Conservation (phyloP, 2,888 invertebrate species). For the Boloria euphrosyne region DNA sequence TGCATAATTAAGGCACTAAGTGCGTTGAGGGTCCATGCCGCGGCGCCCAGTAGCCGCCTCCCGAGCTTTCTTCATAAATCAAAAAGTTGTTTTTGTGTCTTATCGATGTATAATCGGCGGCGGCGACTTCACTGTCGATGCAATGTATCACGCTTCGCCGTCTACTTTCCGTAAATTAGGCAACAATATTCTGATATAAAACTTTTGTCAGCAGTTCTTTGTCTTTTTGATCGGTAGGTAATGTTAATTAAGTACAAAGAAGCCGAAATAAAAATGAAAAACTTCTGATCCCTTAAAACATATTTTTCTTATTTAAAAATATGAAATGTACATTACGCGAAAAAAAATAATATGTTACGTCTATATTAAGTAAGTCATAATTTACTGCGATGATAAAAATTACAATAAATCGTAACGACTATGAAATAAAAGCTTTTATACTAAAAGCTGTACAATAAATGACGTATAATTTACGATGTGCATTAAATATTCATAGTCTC, state of each 20-base stretch:
- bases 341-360: not conserved
- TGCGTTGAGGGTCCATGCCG: slow-evolving; percentile 49
- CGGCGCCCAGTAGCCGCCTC: slow-evolving; percentile 77
- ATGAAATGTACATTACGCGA: not conserved
- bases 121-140: slow-evolving; percentile 65
- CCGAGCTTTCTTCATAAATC: slow-evolving; percentile 78
- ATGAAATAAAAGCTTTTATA: slow-evolving; percentile 18
- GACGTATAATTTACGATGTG: slow-evolving; percentile 24
- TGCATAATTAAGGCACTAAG: slow-evolving; percentile 53
- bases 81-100: slow-evolving; percentile 79
- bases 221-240: no score
- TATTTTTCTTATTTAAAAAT: no score
- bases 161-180: slow-evolving; percentile 49
- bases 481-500: slow-evolving; percentile 35
- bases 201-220: no score
- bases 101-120: slow-evolving; percentile 78
- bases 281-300: no score
- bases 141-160: slow-evolving; percentile 29
- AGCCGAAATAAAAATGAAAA: no score
- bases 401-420: not conserved
- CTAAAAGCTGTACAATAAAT: slow-evolving; percentile 20
- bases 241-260: no score
- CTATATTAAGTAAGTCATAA: not conserved
- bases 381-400: not conserved
- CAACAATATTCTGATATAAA: slow-evolving; percentile 53